These are phyloP conservation scores for Lophius piscatorius DNA, from an alignment of 2,113 vertebrate genomes.

Conservation along the genomic window DNA sequence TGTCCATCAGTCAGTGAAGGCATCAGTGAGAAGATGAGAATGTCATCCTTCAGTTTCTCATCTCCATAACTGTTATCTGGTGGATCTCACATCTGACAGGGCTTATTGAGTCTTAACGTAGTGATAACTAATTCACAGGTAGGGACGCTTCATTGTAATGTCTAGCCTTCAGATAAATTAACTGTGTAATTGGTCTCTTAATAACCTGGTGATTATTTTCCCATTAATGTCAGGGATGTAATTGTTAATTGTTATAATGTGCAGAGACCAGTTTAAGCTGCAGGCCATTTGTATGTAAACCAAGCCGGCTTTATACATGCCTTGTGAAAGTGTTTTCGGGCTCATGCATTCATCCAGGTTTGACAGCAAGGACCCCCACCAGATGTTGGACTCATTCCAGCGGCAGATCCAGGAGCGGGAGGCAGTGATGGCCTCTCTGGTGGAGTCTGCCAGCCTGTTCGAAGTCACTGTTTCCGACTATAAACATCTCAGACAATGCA, in stretches of 20 bases:
- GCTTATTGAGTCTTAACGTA: conserved; percentile 69
- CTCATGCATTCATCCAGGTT: conserved; percentile 78
- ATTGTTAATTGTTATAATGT: conserved; percentile 55
- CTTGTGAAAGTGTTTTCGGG: background rate
- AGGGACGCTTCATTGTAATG: conserved; percentile 54
- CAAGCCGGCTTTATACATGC: conserved; percentile 21
- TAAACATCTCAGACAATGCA: conserved; percentile 89
- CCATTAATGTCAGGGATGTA: conserved; percentile 66
- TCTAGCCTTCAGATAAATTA: conserved; percentile 68
- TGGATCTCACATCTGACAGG: conserved; percentile 39
- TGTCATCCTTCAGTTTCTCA: conserved; percentile 40
- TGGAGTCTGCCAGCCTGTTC: conserved; percentile 87
- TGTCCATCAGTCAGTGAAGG: too few relatives aligned
- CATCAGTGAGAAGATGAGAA: conserved; percentile 6
- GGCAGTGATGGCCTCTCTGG: conserved; percentile 83
- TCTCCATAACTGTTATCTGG: conserved; percentile 33
- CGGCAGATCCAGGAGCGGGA: conserved; percentile 87
- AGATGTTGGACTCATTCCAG: conserved; percentile 84
- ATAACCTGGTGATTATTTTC: conserved; percentile 69
- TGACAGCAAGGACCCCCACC: conserved; percentile 82
- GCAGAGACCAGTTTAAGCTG: conserved; percentile 18
- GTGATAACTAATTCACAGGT: conserved; percentile 65
- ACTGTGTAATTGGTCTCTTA: conserved; percentile 67
- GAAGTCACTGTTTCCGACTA: conserved; percentile 90
- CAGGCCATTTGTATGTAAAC: conserved; percentile 36